These are phyloP conservation scores for Peromyscus maniculatus DNA, from an alignment of 2,113 vertebrate genomes.

Conservation along the genomic window DNA sequence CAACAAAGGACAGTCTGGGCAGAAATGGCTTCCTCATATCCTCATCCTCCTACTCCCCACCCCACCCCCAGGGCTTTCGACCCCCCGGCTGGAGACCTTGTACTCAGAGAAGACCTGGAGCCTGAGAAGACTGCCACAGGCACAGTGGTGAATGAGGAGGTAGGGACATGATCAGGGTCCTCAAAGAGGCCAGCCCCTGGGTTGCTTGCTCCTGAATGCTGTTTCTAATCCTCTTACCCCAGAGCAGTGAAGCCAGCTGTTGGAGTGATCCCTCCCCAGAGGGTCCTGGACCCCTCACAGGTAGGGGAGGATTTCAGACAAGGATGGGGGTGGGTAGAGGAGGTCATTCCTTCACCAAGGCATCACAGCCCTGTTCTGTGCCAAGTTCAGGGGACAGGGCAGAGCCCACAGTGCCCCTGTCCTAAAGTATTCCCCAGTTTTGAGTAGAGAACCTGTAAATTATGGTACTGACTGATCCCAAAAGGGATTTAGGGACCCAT, in stretches of 20 bases:
- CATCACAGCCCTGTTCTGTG: background rate
- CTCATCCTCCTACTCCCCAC: background rate
- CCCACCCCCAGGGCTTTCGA: constrained; percentile 70
- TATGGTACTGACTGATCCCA: background rate
- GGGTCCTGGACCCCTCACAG: constrained; percentile 66
- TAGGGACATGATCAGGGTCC: background rate
- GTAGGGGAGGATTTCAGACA: constrained; percentile 53
- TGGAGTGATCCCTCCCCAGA: constrained; percentile 63
- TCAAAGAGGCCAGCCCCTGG: too few species aligned
- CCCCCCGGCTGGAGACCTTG: constrained; percentile 68
- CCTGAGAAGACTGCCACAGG: constrained; percentile 42
- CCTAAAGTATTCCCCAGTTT: background rate
- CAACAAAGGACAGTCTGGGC: background rate
- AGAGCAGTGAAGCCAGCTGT: constrained; percentile 48
- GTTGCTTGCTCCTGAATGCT: background rate
- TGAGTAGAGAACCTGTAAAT: background rate
- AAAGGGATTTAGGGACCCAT: background rate
- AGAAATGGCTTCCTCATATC: constrained; percentile 35
- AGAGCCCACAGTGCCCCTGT: background rate
- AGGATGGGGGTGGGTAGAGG: background rate
- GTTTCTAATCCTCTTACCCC: background rate
- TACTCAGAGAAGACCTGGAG: constrained; percentile 46
- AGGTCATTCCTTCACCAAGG: background rate
- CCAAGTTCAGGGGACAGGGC: background rate
- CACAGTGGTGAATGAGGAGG: constrained; percentile 42